A percentile compares a stretch with the other conserved stretches of the same genome.
Evolutionary conservation across 2,113 vertebrate species (phyloP).

Genomic region (Beaufortia kweichowensis): DNA sequence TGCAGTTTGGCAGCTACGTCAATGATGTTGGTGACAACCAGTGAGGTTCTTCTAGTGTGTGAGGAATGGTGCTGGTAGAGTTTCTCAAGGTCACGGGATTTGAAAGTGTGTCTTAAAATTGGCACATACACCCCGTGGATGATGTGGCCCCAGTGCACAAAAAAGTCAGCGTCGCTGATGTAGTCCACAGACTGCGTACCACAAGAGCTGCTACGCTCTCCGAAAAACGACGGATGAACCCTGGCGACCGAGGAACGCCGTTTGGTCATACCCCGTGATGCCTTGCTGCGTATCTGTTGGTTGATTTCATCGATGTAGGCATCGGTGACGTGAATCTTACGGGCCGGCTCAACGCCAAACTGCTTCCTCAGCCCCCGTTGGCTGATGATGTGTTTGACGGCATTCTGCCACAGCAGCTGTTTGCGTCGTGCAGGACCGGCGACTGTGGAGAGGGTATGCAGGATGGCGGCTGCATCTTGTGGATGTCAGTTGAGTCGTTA

Average conservation of each 20-base stretch:
- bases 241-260: slow-evolving; percentile 64
- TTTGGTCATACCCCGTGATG: slow-evolving; percentile 64
- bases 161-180: slow-evolving; percentile 72
- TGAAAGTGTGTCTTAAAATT: slow-evolving; percentile 73
- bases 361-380: slow-evolving; percentile 67
- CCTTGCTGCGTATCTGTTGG: slow-evolving; percentile 71
- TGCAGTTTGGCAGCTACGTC: slow-evolving; percentile 73
- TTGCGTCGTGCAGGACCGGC: slow-evolving; percentile 66
- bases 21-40: slow-evolving; percentile 72
- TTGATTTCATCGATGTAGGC: slow-evolving; percentile 75
- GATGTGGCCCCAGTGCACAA: slow-evolving; percentile 66
- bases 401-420: slow-evolving; percentile 74
- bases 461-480: slow-evolving; percentile 58
- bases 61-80: slow-evolving; percentile 77
- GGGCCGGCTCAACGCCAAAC: slow-evolving; percentile 69
- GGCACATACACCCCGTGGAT: slow-evolving; percentile 69
- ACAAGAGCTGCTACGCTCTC: slow-evolving; percentile 50
- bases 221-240: slow-evolving; percentile 56
- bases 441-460: slow-evolving; percentile 57
- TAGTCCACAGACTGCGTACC: slow-evolving; percentile 44
- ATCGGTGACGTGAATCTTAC: slow-evolving; percentile 71
- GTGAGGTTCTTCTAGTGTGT: slow-evolving; percentile 70
- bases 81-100: slow-evolving; percentile 71
- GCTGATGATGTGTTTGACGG: slow-evolving; percentile 72
- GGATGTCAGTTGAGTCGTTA: slow-evolving; percentile 54